Base-by-base conservation (phyloP, 37 sponge, comb jelly and placozoan species). In the Ianthella basta region DNA sequence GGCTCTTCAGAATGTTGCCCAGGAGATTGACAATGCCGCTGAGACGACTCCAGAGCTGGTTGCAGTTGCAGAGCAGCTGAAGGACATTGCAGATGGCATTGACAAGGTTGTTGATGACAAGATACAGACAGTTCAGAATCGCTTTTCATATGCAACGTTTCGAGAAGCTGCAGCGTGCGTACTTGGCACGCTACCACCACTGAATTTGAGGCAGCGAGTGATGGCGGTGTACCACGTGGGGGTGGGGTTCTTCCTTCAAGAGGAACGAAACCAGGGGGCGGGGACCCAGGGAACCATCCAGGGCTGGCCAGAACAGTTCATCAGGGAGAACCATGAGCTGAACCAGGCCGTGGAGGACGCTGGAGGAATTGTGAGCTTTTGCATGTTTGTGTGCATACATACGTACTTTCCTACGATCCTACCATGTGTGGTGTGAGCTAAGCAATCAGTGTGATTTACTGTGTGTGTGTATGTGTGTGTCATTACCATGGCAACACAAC, bases 381-480 rank as follows among this genome's bases (percentile, higher is more conserved):
- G 66, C 23, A 16, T 16, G 66, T 64, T 24, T 64, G 66, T 64
- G 66, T 64, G 66, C 66, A 16, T 64, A 30, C 27, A 30, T n/a
- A n/a, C n/a, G n/a, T n/a, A n/a, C n/a, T n/a, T n/a, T n/a, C n/a
- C 15, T 19, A 18, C 18, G 15, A 56, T 56, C 59, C 59, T 56
- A 18, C 16, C 18, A 56, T 18, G 59, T 56, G 18, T 56, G 59
- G 18, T 79, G 66, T 82, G 82, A 35, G 82, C 21, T 19, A 34
- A 16, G 32, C 32, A 5, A 32, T 81, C 13, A 23, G 24, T 82
- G 65, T 34, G 33, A 29, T 10, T 15, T 1, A 72, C 73, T 59
- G 38, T 74, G 63, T 33, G 29, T 68, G 84, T 20, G 14, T 29
- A 0, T 6, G 66, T 39, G 59, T 64, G 39, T 67, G 80, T 80